Percentiles rank a stretch among this genome's conserved stretches.
phyloP scores from a whole-genome alignment of 2,888 invertebrate species.

The Odontothrips loti region DNA sequence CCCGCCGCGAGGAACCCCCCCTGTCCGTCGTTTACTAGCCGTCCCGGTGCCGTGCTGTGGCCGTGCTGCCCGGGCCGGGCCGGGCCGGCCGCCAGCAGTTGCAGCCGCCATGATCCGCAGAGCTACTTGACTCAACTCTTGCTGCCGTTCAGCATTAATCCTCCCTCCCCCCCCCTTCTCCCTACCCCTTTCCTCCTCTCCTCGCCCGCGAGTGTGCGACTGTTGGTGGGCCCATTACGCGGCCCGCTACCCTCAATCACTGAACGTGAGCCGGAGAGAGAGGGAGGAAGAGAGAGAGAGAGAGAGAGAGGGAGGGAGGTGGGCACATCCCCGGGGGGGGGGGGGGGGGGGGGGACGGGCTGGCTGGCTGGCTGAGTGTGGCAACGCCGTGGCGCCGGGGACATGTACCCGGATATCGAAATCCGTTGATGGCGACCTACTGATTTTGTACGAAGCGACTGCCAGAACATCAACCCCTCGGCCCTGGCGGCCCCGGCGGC shows the following conservation, averaged over 20 bases:
- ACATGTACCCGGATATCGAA: too few relatives aligned
- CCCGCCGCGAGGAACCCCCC: neutral
- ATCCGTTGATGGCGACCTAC: too few relatives aligned
- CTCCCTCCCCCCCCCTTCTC: neutral
- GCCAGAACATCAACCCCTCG: too few relatives aligned
- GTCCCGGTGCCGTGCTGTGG: too few relatives aligned
- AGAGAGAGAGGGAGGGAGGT: neutral
- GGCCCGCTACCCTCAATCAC: constrained; percentile 11
- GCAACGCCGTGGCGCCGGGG: too few relatives aligned
- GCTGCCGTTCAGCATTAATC: constrained; percentile 10
- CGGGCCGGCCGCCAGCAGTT: neutral
- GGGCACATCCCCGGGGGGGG: too few relatives aligned
- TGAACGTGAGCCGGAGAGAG: neutral
- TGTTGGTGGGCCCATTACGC: constrained; percentile 12
- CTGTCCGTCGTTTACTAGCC: neutral
- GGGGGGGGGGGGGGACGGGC: neutral
- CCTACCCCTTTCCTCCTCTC: neutral
- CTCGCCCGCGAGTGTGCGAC: neutral
- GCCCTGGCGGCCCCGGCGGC: too few relatives aligned
- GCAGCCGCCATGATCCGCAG: neutral
- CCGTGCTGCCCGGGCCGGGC: neutral
- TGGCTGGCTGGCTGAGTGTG: neutral
- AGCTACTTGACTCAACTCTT: constrained; percentile 14
- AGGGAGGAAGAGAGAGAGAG: neutral
- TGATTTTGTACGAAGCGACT: too few relatives aligned